phyloP scores from a whole-genome alignment of 2,888 invertebrate genomes.

The Exocentrus adspersus region DNA sequence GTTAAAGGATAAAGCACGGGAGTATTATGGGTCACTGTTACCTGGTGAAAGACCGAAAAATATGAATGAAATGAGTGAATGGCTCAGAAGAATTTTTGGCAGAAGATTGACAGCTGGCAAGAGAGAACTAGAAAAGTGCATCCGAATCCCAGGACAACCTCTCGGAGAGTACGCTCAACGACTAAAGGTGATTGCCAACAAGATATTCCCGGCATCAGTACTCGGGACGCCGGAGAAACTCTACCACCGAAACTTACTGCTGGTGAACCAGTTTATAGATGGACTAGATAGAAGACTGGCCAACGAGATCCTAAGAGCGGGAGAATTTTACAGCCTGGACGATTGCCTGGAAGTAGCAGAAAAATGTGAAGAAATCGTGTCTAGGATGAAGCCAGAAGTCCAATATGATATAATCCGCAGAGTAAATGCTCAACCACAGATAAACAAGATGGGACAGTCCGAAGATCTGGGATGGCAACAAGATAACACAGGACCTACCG shows the following conservation, averaged over 20 bases:
- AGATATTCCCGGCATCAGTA: slow-evolving; percentile 1
- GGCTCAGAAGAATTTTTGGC: slow-evolving; percentile 25
- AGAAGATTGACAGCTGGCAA: slow-evolving; percentile 20
- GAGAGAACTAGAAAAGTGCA: slow-evolving; percentile 21
- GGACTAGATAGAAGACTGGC: slow-evolving; percentile 23
- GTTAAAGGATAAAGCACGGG: no score
- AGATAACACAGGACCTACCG: no score
- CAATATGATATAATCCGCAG: slow-evolving; percentile 2
- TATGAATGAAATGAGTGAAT: slow-evolving; percentile 12
- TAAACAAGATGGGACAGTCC: no score
- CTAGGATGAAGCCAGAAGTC: slow-evolving; percentile 4
- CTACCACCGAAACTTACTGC: slow-evolving; percentile 11
- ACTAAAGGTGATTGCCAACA: slow-evolving; percentile 19
- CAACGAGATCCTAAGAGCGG: slow-evolving; percentile 19
- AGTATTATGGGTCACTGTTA: no score
- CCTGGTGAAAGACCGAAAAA: slow-evolving; percentile 19
- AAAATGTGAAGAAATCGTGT: slow-evolving; percentile 20
- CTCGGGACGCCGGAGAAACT: neutral
- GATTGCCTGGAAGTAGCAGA: slow-evolving; percentile 21
- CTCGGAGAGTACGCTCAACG: slow-evolving; percentile 27
- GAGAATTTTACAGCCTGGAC: slow-evolving; percentile 16
- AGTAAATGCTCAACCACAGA: no score
- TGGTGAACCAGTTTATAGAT: slow-evolving; percentile 27
- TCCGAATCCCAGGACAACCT: slow-evolving; percentile 13
- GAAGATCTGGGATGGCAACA: no score